These are phyloP conservation scores for Pollimyrus isidori DNA, from an alignment of 2,113 vertebrate species.

Conservation along the genomic window DNA sequence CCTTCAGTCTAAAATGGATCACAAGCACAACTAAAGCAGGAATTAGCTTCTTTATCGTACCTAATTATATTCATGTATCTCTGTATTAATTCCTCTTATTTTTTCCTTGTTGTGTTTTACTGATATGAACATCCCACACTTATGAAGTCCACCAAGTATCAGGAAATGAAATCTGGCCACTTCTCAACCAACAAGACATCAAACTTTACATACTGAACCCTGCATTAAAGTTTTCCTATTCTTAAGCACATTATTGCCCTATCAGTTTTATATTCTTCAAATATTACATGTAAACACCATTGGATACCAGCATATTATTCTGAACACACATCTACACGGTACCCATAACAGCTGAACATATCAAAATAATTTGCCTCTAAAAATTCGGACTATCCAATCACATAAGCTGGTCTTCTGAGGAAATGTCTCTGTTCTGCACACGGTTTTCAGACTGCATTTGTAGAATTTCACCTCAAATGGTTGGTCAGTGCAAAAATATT, in stretches of 20 bases:
- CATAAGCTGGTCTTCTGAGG: constrained; percentile 74
- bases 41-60: not conserved
- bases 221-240: constrained; percentile 19
- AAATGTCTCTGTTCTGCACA: constrained; percentile 50
- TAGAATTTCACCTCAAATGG: constrained; percentile 37
- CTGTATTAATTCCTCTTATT: not conserved
- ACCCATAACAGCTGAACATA: constrained; percentile 10
- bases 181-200: constrained; percentile 16
- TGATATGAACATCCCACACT: not conserved
- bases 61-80: not conserved
- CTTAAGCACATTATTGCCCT: constrained; percentile 40
- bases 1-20: constrained; percentile 8
- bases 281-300: constrained; percentile 26
- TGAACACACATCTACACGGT: constrained; percentile 10
- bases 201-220: constrained; percentile 21
- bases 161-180: not conserved
- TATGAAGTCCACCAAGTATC: not conserved
- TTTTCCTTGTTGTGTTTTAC: not conserved
- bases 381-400: constrained; percentile 72
- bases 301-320: constrained; percentile 19
- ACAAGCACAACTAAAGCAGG: not conserved
- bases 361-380: constrained; percentile 22
- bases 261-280: constrained; percentile 23
- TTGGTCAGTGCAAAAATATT: constrained; percentile 70
- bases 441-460: constrained; percentile 56